phyloP scores from a whole-genome alignment of 2,797 vertebrate species.

The Enteromius paludinosus region DNA sequence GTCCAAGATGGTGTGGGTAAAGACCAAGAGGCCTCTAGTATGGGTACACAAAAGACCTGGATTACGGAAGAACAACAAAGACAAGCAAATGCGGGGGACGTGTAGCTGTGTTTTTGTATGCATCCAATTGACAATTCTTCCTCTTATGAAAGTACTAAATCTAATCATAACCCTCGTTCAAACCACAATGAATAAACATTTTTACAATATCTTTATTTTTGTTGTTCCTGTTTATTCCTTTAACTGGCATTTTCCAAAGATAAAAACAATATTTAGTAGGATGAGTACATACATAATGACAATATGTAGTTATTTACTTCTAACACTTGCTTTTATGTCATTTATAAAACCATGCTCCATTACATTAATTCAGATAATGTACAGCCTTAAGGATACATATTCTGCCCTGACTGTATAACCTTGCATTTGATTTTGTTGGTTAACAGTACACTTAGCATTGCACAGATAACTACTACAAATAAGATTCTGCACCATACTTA shows the following conservation, averaged over 20 bases:
- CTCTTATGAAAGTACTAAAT: neutral
- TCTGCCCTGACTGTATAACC: neutral
- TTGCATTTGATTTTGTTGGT: neutral
- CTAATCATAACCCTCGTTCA: neutral
- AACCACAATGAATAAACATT: slow-evolving; percentile 14
- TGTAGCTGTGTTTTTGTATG: slow-evolving; percentile 26
- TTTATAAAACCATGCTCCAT: slow-evolving; percentile 17
- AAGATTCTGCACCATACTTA: neutral
- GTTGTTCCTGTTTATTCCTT: slow-evolving; percentile 5
- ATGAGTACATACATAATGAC: neutral
- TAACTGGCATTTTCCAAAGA: neutral
- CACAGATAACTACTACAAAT: neutral
- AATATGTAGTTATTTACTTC: neutral
- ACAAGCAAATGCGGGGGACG: neutral
- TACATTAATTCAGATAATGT: neutral
- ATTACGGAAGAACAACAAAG: slow-evolving; percentile 63
- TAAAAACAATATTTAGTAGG: slow-evolving; percentile 8
- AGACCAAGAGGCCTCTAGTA: slow-evolving; percentile 75
- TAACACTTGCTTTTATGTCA: slow-evolving; percentile 10
- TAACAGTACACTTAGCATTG: slow-evolving; percentile 3
- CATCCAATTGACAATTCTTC: neutral
- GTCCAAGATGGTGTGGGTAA: slow-evolving; percentile 84
- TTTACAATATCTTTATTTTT: slow-evolving; percentile 19
- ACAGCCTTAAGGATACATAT: neutral
- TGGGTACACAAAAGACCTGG: slow-evolving; percentile 83